Base-by-base conservation (phyloP, 1,140 invertebrate genomes). In the Bombus consobrinus region DNA sequence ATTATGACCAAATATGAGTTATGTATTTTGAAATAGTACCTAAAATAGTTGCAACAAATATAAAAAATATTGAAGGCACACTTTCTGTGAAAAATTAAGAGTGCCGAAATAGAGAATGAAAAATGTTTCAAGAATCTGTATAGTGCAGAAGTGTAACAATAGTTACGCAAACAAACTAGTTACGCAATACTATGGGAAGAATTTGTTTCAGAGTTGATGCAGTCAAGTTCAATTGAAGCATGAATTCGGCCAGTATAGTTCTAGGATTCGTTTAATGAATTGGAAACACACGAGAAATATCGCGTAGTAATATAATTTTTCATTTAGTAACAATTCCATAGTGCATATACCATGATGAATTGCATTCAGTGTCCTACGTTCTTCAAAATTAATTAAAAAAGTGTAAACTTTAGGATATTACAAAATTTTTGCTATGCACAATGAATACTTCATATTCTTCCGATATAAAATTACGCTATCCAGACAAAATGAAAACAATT, bases 251-350 rank as follows among this genome's bases (percentile, higher is more conserved):
- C 1, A 22, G 18, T 64, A 79, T 28, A 32, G 62, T 62, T 79
- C 32, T 22, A 79, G 77, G 77, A 79, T 47, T 47, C 62, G 69
- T 37, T 59, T 68, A 68, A 77, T 59, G 69, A 87, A 79, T 81
- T 81, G 25, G 53, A 76, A 53, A 81, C 53, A 37, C n/a, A 32
- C 39, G 28, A n/a, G 32, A 77, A 88, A 37, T 68, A 88, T 77
- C 72, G 47, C 1, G 32, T 32, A 78, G 76, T 64, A 62, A 53
- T 57, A 78, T 77, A 83, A 75, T n/a, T 47, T 62, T 87, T 66
- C 59, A 57, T 18, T 66, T 18, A 66, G 6, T 66, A 18, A 32
- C 64, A 34, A 15, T 66, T 32, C 15, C 6, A 8, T 53, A 53
- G 47, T 53, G 1, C 18, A 22, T 53, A 53, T 22, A 53, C 47